A percentile compares a stretch with the other conserved stretches of the same genome.
Conservation (phyloP, 2,888 invertebrate genomes). For the Diaperis boleti region DNA sequence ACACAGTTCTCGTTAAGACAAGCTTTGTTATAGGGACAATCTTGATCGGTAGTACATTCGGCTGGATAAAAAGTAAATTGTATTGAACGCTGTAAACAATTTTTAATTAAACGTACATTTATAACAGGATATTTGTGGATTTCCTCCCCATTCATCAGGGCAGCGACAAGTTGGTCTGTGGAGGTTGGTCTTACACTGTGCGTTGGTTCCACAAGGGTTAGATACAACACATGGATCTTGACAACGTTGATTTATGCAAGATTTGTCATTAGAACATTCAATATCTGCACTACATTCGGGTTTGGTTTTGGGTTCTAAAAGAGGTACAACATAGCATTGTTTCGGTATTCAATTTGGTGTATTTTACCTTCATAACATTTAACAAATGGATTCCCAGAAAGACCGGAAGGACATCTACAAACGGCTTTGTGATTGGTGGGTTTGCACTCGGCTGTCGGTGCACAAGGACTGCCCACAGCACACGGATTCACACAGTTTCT, state of each 20-base stretch:
- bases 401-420: slow-evolving; percentile 81
- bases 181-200: slow-evolving; percentile 81
- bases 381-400: slow-evolving; percentile 84
- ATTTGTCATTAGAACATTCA: slow-evolving; percentile 81
- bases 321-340: not conserved
- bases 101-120: slow-evolving; percentile 78
- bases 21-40: slow-evolving; percentile 87
- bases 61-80: slow-evolving; percentile 68
- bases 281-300: slow-evolving; percentile 80
- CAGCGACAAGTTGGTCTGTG: slow-evolving; percentile 89
- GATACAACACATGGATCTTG: slow-evolving; percentile 83
- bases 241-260: slow-evolving; percentile 85
- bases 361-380: slow-evolving; percentile 76
- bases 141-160: slow-evolving; percentile 87
- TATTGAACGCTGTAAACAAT: not conserved
- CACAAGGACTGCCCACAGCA: slow-evolving; percentile 77
- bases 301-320: slow-evolving; percentile 66
- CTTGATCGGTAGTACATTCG: slow-evolving; percentile 81
- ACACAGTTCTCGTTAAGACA: slow-evolving; percentile 85
- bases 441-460: slow-evolving; percentile 81
- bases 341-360: no score
- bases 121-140: slow-evolving; percentile 87
- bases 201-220: slow-evolving; percentile 84
- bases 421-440: slow-evolving; percentile 81
- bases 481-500: slow-evolving; percentile 85